These are phyloP conservation scores for Morone saxatilis DNA, from an alignment of 2,113 vertebrate species.

Conservation along the genomic window DNA sequence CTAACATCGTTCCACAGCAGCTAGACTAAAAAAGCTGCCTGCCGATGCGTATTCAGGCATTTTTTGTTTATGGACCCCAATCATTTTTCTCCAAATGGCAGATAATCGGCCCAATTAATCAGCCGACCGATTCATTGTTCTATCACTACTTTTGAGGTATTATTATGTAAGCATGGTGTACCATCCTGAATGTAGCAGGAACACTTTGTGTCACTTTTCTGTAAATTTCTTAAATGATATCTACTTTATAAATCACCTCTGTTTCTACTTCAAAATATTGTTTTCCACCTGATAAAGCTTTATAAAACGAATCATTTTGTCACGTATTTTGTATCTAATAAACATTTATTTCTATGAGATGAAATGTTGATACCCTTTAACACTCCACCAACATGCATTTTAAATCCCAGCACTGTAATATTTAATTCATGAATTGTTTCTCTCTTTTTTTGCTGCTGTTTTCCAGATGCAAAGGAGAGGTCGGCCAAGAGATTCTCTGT, in stretches of 20 bases:
- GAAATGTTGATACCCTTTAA: background rate
- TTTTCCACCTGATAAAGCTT: too few species aligned
- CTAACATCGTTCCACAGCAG: too few species aligned
- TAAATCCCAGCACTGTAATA: background rate
- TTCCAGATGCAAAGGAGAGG: constrained; percentile 85
- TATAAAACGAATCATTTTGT: background rate
- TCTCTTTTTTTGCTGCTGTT: constrained; percentile 1
- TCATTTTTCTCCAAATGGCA: too few species aligned
- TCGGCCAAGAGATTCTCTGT: constrained; percentile 86
- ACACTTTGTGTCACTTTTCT: background rate
- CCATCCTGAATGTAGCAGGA: background rate
- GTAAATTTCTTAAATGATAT: background rate
- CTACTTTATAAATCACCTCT: background rate
- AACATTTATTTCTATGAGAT: background rate
- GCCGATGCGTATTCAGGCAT: too few species aligned
- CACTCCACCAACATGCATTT: background rate
- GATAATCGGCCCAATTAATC: too few species aligned
- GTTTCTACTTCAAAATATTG: background rate
- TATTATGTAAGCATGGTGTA: too few species aligned
- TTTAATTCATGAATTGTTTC: background rate
- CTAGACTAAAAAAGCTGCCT: too few species aligned
- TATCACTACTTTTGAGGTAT: too few species aligned
- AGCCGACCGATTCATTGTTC: too few species aligned
- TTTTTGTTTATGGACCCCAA: too few species aligned
- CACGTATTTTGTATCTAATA: background rate